These are phyloP conservation scores for Ciconia nigra DNA, from an alignment of 2,797 vertebrate genomes.

Conservation along the genomic window DNA sequence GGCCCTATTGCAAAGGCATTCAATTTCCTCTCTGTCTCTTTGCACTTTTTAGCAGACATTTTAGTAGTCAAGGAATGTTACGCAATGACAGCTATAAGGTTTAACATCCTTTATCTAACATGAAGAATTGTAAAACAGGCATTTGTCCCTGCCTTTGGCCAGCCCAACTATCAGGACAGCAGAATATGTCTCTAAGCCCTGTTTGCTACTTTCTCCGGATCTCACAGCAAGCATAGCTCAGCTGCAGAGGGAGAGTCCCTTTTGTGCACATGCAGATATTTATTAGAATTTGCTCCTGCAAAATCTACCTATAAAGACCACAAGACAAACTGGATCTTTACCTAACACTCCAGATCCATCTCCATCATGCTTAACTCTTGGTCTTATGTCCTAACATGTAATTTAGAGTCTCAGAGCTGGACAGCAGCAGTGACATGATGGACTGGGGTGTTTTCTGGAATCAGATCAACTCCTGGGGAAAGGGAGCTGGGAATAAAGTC, in stretches of 20 bases:
- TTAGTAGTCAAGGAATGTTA: not conserved
- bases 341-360: not conserved
- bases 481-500: not conserved
- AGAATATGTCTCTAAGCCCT: not conserved
- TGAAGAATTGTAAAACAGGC: not conserved
- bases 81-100: not conserved
- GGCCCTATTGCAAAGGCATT: not conserved
- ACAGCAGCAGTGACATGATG: not conserved
- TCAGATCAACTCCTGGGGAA: not conserved
- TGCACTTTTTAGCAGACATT: not conserved
- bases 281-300: not conserved
- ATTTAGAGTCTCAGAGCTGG: not conserved
- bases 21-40: not conserved
- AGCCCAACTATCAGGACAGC: not conserved
- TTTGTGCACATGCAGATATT: not conserved
- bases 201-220: not conserved
- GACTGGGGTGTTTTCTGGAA: not conserved
- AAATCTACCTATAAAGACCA: not conserved
- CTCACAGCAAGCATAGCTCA: not conserved
- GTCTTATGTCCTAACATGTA: not conserved
- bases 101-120: not conserved
- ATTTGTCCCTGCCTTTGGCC: not conserved
- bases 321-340: not conserved
- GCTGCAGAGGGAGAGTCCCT: not conserved
- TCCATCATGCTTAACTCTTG: accelerated